These are phyloP conservation scores for Pteropus rufus DNA, from an alignment of 2,797 vertebrate species.

Conservation along the genomic window DNA sequence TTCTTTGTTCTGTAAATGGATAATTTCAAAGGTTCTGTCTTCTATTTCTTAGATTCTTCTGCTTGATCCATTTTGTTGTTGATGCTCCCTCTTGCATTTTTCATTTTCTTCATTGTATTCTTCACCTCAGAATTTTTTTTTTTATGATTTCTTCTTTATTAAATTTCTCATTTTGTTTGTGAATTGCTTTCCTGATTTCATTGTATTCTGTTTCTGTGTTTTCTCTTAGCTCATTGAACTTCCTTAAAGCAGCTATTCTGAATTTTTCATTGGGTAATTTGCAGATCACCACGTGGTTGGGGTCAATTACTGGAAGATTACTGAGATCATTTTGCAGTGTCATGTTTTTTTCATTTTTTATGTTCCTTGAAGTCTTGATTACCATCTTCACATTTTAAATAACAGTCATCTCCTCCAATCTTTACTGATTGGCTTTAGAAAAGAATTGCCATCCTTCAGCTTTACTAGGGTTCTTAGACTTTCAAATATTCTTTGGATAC, in stretches of 20 bases:
- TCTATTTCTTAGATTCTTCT: neutral
- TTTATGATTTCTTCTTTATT: neutral
- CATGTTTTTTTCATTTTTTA: neutral
- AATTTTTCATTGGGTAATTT: neutral
- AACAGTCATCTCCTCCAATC: neutral
- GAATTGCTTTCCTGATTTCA: neutral
- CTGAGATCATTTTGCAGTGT: neutral
- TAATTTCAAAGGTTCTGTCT: neutral
- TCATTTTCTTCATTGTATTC: neutral
- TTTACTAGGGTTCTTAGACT: neutral
- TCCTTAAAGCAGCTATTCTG: neutral
- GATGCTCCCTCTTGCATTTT: neutral
- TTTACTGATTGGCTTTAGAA: neutral
- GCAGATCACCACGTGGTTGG: neutral
- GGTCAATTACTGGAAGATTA: neutral
- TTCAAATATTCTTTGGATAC: neutral
- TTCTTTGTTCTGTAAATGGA: neutral
- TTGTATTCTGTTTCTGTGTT: neutral
- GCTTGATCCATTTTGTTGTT: neutral
- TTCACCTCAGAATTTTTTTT: neutral
- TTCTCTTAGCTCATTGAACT: neutral
- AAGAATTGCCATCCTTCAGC: neutral
- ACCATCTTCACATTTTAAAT: neutral
- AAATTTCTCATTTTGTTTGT: neutral
- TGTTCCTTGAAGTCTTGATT: neutral